Evolutionary conservation across 2,888 invertebrate species (phyloP), one percentile per base, ranked within the genome.

Genomic region (Sinohyriopsis cumingii): DNA sequence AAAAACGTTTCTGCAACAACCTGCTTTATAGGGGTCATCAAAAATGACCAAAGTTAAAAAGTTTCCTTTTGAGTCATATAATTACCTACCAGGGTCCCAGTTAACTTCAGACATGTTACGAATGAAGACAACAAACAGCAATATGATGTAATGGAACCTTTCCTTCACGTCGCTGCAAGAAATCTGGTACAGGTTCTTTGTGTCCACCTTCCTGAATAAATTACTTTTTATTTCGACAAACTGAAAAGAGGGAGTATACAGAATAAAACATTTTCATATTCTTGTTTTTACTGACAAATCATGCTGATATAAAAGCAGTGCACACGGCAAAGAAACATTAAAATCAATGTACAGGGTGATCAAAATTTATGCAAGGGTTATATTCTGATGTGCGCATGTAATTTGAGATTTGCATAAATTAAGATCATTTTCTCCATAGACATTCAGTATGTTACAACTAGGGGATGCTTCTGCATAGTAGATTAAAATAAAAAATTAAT

Each of bases 211-310:
- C 91, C 99, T 99, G 91, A 99, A 99, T 0, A 99, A 98, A 85
- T 97, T 97, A 70, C 98, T 96, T 91, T 99, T 99, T 64, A 99
- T 92, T 90, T 99, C 99, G n/a, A 99, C 98, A 92, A 99, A 99
- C 96, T 96, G 91, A 61, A 93, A 92, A 79, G 61, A 25, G 24
- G 45, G 68, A 28, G 45, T 45, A 45, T 22, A 24, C n/a, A 22
- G 57, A 57, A 57, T 57, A 57, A 24, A 24, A 19, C 20, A 57
- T 18, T 59, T 18, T 59, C 55, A 22, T 18, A 25, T 20, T 56
- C 24, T 18, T 25, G 25, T 22, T 25, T 55, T 59, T 19, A 59
- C 45, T 9, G 54, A 55, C 54, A 55, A 15, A 55, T 59, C 24
- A 66, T 6, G 19, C 28, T 28, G 59, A 25, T n/a, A 22, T 60